A percentile compares a stretch with the other conserved stretches of the same genome.
These are phyloP conservation scores for Esox masquinongy DNA, from an alignment of 2,797 vertebrate species.

Conservation along the genomic window DNA sequence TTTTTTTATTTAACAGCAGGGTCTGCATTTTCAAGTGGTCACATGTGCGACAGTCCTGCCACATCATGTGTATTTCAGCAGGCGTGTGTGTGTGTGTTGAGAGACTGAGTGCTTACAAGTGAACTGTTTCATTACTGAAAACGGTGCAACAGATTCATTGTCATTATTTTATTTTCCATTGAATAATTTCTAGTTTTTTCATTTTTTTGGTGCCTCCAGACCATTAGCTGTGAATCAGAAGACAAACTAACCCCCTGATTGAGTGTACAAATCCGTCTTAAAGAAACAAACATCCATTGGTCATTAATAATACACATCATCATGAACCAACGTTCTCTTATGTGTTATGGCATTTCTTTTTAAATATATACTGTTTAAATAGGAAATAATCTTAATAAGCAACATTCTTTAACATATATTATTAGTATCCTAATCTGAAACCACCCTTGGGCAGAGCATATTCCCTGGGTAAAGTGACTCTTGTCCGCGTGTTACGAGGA, in stretches of 20 bases:
- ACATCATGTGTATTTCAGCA: background rate
- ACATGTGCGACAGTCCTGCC: background rate
- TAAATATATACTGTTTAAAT: constrained; percentile 73
- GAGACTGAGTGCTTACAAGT: background rate
- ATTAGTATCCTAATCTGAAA: constrained; percentile 77
- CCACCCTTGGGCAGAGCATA: constrained; percentile 63
- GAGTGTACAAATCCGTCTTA: constrained; percentile 72
- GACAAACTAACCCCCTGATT: constrained; percentile 75
- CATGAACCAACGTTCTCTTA: constrained; percentile 69
- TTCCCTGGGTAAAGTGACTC: constrained; percentile 52
- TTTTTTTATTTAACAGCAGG: background rate
- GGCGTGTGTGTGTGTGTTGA: background rate
- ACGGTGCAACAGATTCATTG: constrained; percentile 53
- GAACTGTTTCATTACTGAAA: constrained; percentile 38
- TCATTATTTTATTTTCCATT: constrained; percentile 80
- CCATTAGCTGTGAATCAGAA: constrained; percentile 75
- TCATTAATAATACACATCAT: constrained; percentile 50
- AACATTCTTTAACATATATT: constrained; percentile 76
- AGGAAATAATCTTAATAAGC: constrained; percentile 73
- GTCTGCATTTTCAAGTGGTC: background rate
- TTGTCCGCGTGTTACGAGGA: constrained; percentile 67
- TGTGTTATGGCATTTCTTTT: constrained; percentile 70
- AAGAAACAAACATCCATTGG: constrained; percentile 65
- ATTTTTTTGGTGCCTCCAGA: constrained; percentile 70
- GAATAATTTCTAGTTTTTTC: constrained; percentile 71